phyloP scores from a whole-genome alignment of 2,797 vertebrate species.

The Melanotaenia boesemani region DNA sequence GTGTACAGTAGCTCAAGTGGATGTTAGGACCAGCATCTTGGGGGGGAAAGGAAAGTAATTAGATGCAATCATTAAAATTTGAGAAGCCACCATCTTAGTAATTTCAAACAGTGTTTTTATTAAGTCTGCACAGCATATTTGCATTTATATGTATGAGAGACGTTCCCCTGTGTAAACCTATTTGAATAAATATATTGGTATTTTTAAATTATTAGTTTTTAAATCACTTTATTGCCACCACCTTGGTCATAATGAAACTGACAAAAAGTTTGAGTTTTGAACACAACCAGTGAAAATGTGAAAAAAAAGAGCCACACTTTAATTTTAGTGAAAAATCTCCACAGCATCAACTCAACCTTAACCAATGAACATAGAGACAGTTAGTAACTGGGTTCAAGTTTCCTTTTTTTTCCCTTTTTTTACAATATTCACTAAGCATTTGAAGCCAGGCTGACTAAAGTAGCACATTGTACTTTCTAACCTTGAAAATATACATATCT shows the following conservation, averaged over 20 bases:
- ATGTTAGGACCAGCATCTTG: constrained; percentile 4
- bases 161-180: constrained; percentile 1
- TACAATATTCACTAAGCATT: no score
- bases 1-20: constrained; percentile 21
- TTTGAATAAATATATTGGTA: constrained; percentile 4
- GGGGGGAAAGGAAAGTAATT: constrained; percentile 50
- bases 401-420: no score
- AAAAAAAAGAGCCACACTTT: not conserved
- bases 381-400: no score
- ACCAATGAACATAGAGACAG: not conserved
- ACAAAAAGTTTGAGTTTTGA: no score
- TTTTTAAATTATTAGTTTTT: not conserved
- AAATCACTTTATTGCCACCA: not conserved
- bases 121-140: constrained; percentile 69
- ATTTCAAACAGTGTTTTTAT: constrained; percentile 91
- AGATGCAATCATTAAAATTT: constrained; percentile 89
- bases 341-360: not conserved
- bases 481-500: no score
- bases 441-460: no score
- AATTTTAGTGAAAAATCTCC: no score
- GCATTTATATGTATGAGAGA: constrained; percentile 54
- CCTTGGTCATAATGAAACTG: not conserved
- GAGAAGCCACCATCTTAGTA: constrained; percentile 86
- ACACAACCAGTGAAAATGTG: not conserved
- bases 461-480: no score